A percentile compares a stretch with the other conserved stretches of the same genome.
phyloP scores from a whole-genome alignment of 2,888 invertebrate genomes.

The Zhengitettix transpicula region DNA sequence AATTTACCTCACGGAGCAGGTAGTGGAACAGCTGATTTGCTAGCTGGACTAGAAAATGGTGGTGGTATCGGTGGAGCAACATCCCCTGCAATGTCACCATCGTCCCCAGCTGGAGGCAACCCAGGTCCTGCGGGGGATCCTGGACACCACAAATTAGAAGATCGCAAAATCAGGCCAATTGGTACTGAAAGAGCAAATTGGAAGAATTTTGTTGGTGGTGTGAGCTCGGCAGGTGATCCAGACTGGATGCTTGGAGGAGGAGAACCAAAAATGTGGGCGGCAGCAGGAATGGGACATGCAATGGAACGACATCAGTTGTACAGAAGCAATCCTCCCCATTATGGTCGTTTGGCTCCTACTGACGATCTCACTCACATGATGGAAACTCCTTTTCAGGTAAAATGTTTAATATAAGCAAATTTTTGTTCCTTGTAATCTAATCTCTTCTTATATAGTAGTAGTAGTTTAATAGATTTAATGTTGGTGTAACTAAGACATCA shows the following conservation, averaged over 20 bases:
- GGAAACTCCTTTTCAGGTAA: slow-evolving; percentile 30
- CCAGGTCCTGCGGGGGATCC: slow-evolving; percentile 4
- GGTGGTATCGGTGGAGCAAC: slow-evolving; percentile 5
- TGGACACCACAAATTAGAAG: slow-evolving; percentile 11
- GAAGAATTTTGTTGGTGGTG: slow-evolving; percentile 29
- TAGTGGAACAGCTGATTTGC: slow-evolving; percentile 20
- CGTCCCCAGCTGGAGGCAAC: slow-evolving; percentile 18
- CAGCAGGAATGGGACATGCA: slow-evolving; percentile 19
- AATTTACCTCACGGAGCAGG: slow-evolving; percentile 6
- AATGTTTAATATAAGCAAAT: too few relatives aligned
- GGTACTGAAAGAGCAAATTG: slow-evolving; percentile 61
- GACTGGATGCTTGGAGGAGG: slow-evolving; percentile 26
- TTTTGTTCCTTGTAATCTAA: too few relatives aligned
- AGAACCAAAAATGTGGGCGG: slow-evolving; percentile 22
- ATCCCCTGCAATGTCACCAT: slow-evolving; percentile 27
- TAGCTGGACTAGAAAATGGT: slow-evolving; percentile 26
- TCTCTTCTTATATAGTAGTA: neutral
- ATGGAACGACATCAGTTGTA: slow-evolving; percentile 20
- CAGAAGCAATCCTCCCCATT: slow-evolving; percentile 9
- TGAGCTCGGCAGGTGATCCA: slow-evolving; percentile 22
- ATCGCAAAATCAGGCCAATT: slow-evolving; percentile 45
- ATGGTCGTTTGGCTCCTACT: slow-evolving; percentile 11
- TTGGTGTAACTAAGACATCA: too few relatives aligned
- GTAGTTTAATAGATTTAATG: too few relatives aligned
- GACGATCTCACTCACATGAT: slow-evolving; percentile 31